phyloP scores from a whole-genome alignment of 2,888 invertebrate species.

The Argynnis bischoffii region DNA sequence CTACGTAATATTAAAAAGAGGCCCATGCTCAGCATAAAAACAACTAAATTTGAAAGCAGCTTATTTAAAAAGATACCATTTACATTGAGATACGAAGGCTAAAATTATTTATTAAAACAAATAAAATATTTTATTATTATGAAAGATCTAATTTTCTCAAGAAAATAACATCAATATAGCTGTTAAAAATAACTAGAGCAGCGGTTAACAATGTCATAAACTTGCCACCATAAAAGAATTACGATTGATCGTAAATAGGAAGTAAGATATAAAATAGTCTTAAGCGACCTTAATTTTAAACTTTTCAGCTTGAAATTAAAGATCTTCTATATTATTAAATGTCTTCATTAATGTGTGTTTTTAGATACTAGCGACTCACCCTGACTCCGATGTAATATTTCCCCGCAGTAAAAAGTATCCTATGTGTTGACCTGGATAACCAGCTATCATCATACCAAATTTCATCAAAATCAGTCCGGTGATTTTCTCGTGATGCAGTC shows the following conservation, averaged over 20 bases:
- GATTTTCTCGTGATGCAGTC: no score
- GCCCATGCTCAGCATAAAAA: no score
- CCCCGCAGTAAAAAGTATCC: not conserved
- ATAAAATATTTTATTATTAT: constrained; percentile 4
- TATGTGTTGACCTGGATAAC: no score
- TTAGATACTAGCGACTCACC: not conserved
- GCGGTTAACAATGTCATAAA: constrained; percentile 34
- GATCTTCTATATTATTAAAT: constrained; percentile 10
- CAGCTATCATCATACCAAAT: no score
- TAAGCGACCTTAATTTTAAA: constrained; percentile 24
- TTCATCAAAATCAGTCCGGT: no score
- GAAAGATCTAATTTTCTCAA: not conserved
- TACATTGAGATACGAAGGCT: no score
- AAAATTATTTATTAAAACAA: no score
- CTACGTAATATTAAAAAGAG: no score
- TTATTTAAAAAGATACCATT: no score
- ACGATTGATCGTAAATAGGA: constrained; percentile 35
- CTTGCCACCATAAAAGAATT: constrained; percentile 31
- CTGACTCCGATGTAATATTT: not conserved
- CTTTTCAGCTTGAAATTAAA: constrained; percentile 9
- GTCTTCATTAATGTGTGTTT: not conserved
- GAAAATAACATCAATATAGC: constrained; percentile 7
- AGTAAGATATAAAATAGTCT: constrained; percentile 30
- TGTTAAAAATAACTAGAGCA: constrained; percentile 29
- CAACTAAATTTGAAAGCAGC: no score